These are phyloP conservation scores for Malurus cyaneus DNA, from an alignment of 2,113 vertebrate species.

Conservation along the genomic window DNA sequence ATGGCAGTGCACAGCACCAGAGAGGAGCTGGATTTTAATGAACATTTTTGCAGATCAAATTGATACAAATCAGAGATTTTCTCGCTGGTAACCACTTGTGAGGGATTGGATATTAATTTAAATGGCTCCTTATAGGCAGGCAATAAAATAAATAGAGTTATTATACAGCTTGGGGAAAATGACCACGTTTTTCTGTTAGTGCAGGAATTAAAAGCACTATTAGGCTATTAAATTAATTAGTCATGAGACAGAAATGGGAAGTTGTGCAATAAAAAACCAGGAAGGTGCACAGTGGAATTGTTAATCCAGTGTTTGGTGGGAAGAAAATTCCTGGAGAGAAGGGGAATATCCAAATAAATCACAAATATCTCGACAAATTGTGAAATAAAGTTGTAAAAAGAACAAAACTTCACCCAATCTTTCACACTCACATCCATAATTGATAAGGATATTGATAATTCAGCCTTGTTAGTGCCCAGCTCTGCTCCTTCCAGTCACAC, in stretches of 20 bases:
- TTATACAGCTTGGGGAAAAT: neutral
- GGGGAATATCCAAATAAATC: neutral
- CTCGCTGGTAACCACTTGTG: neutral
- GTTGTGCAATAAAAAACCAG: neutral
- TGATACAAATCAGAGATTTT: neutral
- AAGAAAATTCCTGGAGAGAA: neutral
- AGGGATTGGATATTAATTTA: neutral
- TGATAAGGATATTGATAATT: neutral
- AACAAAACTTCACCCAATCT: neutral
- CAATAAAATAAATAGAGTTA: neutral
- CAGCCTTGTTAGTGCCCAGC: neutral
- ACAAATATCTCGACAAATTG: too few relatives aligned
- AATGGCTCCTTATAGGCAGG: neutral
- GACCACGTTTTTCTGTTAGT: neutral
- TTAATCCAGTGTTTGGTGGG: neutral
- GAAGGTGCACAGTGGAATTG: neutral
- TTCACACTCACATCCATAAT: accelerated
- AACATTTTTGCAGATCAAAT: neutral
- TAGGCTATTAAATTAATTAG: neutral
- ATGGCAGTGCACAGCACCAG: neutral
- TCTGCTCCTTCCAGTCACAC: neutral
- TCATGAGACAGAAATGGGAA: neutral
- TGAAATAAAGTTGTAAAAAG: neutral
- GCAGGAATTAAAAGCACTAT: neutral
- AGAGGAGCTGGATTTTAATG: neutral